These are phyloP conservation scores for Pogonophryne albipinna DNA, from an alignment of 2,797 vertebrate genomes.

Conservation along the genomic window DNA sequence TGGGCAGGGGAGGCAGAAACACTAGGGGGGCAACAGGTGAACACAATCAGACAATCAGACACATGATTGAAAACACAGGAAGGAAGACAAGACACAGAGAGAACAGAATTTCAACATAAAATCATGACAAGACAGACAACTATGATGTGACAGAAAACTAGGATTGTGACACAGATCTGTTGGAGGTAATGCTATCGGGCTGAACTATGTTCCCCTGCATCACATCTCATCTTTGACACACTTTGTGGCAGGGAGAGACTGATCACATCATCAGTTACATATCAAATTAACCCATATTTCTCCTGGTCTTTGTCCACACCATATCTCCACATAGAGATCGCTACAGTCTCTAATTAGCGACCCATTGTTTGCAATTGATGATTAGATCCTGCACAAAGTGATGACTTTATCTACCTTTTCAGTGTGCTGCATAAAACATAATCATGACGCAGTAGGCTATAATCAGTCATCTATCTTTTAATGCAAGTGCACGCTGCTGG, in stretches of 20 bases:
- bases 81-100: no score
- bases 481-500: constrained; percentile 4
- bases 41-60: no score
- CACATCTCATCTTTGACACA: constrained; percentile 36
- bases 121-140: no score
- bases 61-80: no score
- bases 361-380: not conserved
- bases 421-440: not conserved
- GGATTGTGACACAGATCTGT: not conserved
- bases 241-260: not conserved
- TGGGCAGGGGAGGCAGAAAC: no score
- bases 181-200: constrained; percentile 28
- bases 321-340: no score
- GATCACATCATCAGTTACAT: not conserved
- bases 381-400: not conserved
- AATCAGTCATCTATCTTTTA: constrained; percentile 5
- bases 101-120: no score
- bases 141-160: no score
- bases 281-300: not conserved
- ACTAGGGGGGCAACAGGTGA: no score
- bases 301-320: not conserved
- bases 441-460: not conserved
- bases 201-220: constrained; percentile 56
- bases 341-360: no score
- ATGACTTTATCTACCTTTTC: not conserved